phyloP scores from a whole-genome alignment of 1,140 invertebrate genomes.

The Mamestra configurata region DNA sequence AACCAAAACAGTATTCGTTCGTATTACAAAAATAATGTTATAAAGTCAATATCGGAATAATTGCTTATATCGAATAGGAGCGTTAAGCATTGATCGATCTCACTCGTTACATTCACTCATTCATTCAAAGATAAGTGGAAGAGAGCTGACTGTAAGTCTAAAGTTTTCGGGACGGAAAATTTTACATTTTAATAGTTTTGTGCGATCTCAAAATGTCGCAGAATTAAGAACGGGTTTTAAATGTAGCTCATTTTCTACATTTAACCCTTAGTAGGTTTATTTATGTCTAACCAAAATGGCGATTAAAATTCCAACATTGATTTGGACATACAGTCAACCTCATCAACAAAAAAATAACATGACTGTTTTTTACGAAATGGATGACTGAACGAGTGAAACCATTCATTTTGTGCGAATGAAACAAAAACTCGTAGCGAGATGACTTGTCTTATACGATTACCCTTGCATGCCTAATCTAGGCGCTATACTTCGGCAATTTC shows the following conservation, averaged over 20 bases:
- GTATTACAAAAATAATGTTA: not conserved
- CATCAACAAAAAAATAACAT: not conserved
- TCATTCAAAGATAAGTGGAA: not conserved
- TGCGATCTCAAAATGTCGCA: not conserved
- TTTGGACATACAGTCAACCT: not conserved
- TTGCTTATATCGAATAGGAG: slow-evolving; percentile 42
- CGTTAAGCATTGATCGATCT: not conserved
- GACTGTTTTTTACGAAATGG: not conserved
- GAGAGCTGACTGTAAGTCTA: not conserved
- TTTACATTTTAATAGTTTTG: not conserved
- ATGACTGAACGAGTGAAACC: slow-evolving; percentile 46
- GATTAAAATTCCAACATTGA: not conserved
- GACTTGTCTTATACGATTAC: slow-evolving; percentile 48
- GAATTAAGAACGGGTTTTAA: not conserved
- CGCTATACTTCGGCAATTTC: slow-evolving; percentile 30
- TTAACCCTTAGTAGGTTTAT: not conserved
- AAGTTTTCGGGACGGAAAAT: not conserved
- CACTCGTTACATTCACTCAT: slow-evolving; percentile 39
- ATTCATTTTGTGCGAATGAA: slow-evolving; percentile 47
- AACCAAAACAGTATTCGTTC: not conserved
- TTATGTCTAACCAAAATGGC: not conserved
- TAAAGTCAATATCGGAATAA: slow-evolving; percentile 45
- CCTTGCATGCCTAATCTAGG: slow-evolving; percentile 41
- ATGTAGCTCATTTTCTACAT: slow-evolving; percentile 2
- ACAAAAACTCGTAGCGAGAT: slow-evolving; percentile 33